Conservation (phyloP, 2,113 vertebrate species). For the Suricata suricatta region DNA sequence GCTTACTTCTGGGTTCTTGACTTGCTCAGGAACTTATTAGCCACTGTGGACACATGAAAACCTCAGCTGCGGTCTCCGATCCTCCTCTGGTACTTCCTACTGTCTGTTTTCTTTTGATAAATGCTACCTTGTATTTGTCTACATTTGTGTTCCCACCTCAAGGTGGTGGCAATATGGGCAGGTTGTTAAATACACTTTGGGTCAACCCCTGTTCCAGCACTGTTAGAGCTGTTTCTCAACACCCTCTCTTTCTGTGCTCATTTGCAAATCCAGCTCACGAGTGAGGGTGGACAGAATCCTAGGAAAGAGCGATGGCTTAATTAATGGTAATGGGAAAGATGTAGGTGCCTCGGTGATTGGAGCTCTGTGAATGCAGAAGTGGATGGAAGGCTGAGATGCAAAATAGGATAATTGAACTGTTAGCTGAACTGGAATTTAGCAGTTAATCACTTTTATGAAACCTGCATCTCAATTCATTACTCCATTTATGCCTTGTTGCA, state of each 20-base stretch:
- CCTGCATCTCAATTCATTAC: constrained; percentile 73
- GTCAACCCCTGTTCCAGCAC: not conserved
- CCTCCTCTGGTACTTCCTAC: not conserved
- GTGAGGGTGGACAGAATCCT: constrained; percentile 56
- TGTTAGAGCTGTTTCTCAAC: not conserved
- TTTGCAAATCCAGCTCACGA: constrained; percentile 39
- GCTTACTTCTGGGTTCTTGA: not conserved
- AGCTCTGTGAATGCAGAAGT: constrained; percentile 50
- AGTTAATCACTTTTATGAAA: constrained; percentile 78
- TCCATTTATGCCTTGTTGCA: constrained; percentile 60
- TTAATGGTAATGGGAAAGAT: constrained; percentile 61
- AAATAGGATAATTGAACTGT: constrained; percentile 77
- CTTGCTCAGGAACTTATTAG: not conserved
- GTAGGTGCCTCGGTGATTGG: constrained; percentile 53
- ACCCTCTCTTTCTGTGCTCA: not conserved
- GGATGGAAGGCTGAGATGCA: constrained; percentile 69
- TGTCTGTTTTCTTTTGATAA: not conserved
- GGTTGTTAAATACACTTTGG: not conserved
- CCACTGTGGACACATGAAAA: not conserved
- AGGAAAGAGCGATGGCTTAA: constrained; percentile 66
- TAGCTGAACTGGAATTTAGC: constrained; percentile 75
- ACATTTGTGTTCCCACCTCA: not conserved
- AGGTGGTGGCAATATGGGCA: not conserved
- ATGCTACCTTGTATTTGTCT: not conserved
- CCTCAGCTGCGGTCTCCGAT: not conserved